Percentiles rank a stretch among this genome's conserved stretches.
Evolutionary conservation across 2,797 vertebrate species (phyloP).

Genomic region (Chaetodon trifasciatus): DNA sequence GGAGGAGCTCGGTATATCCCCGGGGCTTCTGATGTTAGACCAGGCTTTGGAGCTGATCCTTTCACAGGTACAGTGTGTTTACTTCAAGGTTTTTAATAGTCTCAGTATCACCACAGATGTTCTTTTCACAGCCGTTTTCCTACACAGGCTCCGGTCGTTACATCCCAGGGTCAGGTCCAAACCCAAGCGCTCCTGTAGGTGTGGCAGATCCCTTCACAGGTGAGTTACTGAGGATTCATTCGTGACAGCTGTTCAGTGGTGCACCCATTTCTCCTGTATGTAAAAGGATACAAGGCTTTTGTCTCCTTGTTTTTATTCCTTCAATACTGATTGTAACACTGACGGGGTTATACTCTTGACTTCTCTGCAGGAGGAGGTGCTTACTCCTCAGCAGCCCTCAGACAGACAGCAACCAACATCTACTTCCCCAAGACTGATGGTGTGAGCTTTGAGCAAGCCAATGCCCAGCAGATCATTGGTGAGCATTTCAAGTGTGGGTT

Average conservation of each 20-base stretch:
- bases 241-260: not conserved
- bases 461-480: constrained; percentile 93
- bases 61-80: constrained; percentile 89
- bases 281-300: not conserved
- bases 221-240: constrained; percentile 28
- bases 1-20: constrained; percentile 94
- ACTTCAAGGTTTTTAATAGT: not conserved
- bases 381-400: constrained; percentile 85
- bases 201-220: constrained; percentile 86
- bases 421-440: constrained; percentile 97
- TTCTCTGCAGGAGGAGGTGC: constrained; percentile 86
- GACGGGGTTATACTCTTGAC: not conserved
- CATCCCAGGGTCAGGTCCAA: constrained; percentile 79
- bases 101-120: not conserved
- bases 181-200: constrained; percentile 53
- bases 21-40: constrained; percentile 79
- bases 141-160: constrained; percentile 89
- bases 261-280: not conserved
- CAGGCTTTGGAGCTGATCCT: constrained; percentile 86
- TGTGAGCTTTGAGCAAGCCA: constrained; percentile 97
- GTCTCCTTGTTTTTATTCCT: not conserved
- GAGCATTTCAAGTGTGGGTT: constrained; percentile 34
- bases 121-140: not conserved
- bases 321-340: not conserved
- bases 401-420: constrained; percentile 87